Evolutionary conservation across 2,113 vertebrate species (phyloP).

Genomic region (Erythrolamprus reginae): DNA sequence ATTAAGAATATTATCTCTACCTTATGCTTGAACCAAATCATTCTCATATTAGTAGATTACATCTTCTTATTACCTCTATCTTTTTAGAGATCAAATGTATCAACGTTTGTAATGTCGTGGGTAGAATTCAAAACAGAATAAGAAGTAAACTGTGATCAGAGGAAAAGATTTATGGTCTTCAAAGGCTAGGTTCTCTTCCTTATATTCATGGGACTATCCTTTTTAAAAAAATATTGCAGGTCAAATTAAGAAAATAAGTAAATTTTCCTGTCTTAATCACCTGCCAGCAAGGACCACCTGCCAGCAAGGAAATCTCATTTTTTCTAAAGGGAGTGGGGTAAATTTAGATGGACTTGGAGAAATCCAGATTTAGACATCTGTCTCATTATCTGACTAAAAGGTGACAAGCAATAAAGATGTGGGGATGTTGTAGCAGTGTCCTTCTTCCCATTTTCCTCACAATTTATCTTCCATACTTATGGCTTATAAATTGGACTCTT

Average conservation of each 20-base stretch:
- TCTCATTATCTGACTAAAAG: neutral
- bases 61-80: neutral
- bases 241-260: neutral
- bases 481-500: neutral
- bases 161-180: neutral
- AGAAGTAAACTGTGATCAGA: neutral
- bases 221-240: neutral
- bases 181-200: rapidly evolving
- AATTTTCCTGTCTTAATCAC: neutral
- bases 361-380: neutral
- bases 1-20: neutral
- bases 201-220: neutral
- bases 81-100: neutral
- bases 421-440: neutral
- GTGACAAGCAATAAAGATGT: neutral
- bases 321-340: neutral
- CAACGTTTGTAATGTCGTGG: neutral
- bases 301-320: neutral
- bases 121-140: rapidly evolving
- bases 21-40: neutral
- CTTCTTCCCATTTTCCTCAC: neutral
- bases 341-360: neutral
- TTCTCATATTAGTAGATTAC: neutral
- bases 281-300: neutral
- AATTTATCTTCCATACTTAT: neutral